phyloP scores from a whole-genome alignment of 1,140 invertebrate genomes.

The Zaprionus camerounensis region DNA sequence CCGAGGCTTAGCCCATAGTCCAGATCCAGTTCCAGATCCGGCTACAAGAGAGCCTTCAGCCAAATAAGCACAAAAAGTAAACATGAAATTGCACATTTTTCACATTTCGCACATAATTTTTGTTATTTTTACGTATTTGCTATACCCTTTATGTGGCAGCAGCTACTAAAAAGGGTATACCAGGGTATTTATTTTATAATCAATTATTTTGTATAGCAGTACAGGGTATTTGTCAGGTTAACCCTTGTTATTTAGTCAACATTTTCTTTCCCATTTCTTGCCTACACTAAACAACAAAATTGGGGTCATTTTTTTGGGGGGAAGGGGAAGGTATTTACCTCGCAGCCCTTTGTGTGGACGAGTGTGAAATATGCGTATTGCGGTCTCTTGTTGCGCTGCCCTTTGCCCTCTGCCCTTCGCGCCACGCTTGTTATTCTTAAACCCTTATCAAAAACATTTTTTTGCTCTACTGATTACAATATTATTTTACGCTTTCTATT shows the following conservation, averaged over 20 bases:
- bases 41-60: slow-evolving; percentile 20
- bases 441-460: slow-evolving; percentile 65
- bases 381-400: slow-evolving; percentile 27
- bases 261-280: slow-evolving; percentile 24
- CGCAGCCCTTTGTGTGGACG: slow-evolving; percentile 12
- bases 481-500: slow-evolving; percentile 44
- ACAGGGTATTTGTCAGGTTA: not conserved
- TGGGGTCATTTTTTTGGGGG: slow-evolving; percentile 53
- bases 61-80: slow-evolving; percentile 42
- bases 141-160: not conserved
- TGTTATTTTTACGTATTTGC: slow-evolving; percentile 33
- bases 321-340: not conserved
- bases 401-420: slow-evolving; percentile 15
- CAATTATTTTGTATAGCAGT: not conserved
- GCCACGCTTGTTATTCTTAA: slow-evolving; percentile 42
- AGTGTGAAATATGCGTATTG: slow-evolving; percentile 65
- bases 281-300: slow-evolving; percentile 60
- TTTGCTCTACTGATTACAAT: slow-evolving; percentile 45
- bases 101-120: slow-evolving; percentile 68
- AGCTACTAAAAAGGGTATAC: not conserved
- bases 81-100: slow-evolving; percentile 82
- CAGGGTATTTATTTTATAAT: not conserved
- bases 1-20: slow-evolving; percentile 28
- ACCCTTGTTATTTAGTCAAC: slow-evolving; percentile 7
- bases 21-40: slow-evolving; percentile 26